A percentile compares a stretch with the other conserved stretches of the same genome.
phyloP scores from a whole-genome alignment of 2,888 invertebrate genomes.

The Drosophila niveifrons region DNA sequence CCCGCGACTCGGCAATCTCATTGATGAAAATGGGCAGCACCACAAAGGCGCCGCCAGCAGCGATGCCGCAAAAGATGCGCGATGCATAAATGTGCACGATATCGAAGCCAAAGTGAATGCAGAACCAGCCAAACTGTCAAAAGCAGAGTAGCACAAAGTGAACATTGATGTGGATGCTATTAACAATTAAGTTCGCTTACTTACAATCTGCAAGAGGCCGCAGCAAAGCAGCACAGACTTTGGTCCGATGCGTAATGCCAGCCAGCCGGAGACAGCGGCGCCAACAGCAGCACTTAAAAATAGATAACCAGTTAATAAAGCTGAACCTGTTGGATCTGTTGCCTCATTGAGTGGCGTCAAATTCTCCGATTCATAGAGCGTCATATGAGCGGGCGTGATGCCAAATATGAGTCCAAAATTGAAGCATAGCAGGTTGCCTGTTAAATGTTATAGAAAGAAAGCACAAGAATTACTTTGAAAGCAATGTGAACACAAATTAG shows the following conservation, averaged over 20 bases:
- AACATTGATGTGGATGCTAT: too few relatives aligned
- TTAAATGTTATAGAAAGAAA: too few relatives aligned
- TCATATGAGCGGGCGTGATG: conserved; percentile 79
- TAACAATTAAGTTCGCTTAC: neutral
- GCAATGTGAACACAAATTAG: too few relatives aligned
- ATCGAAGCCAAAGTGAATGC: conserved; percentile 81
- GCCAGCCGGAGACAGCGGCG: conserved; percentile 73
- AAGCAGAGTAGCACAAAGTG: conserved; percentile 10
- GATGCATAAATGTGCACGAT: conserved; percentile 82
- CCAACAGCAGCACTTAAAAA: conserved; percentile 80
- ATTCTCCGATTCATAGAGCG: conserved; percentile 72
- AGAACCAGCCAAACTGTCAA: conserved; percentile 78
- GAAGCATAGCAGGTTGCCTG: conserved; percentile 78
- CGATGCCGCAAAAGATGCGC: conserved; percentile 77
- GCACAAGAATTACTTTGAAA: too few relatives aligned
- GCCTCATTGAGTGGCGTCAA: conserved; percentile 71
- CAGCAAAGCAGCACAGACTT: conserved; percentile 74
- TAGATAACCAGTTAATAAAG: conserved; percentile 75
- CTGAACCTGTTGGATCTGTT: conserved; percentile 68
- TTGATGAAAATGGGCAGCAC: conserved; percentile 81
- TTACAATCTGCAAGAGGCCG: conserved; percentile 83
- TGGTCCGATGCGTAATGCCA: conserved; percentile 77
- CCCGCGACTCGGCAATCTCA: conserved; percentile 75
- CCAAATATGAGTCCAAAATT: conserved; percentile 83
- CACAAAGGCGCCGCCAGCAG: conserved; percentile 78